Percentiles rank a stretch among this genome's conserved stretches.
Conservation (phyloP, 1,140 invertebrate species). For the Drosophila nigrodunni region DNA sequence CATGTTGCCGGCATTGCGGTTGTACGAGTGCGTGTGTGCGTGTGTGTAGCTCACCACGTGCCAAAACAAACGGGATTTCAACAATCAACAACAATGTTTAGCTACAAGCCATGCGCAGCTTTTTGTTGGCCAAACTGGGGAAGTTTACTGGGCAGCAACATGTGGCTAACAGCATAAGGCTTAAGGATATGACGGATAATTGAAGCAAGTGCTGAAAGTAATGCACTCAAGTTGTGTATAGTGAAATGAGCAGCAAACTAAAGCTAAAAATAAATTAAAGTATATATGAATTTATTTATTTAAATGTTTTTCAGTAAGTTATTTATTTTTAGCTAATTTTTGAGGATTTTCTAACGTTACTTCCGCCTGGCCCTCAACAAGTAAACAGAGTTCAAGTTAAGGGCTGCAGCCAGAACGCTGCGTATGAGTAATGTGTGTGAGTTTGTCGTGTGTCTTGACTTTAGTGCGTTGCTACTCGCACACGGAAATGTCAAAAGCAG, state of each 20-base stretch:
- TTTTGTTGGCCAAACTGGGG: conserved; percentile 20
- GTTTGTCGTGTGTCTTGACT: background rate
- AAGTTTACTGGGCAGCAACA: conserved; percentile 27
- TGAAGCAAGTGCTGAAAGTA: background rate
- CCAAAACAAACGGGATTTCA: conserved; percentile 56
- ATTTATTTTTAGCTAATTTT: background rate
- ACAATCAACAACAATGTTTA: conserved; percentile 62
- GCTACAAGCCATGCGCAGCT: conserved; percentile 55
- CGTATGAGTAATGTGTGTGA: conserved; percentile 20
- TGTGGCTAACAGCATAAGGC: background rate
- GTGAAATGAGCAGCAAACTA: too few species aligned
- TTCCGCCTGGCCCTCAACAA: conserved; percentile 40
- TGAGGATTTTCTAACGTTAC: background rate
- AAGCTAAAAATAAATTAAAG: background rate
- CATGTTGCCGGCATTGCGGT: conserved; percentile 55
- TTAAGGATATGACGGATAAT: background rate
- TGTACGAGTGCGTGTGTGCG: conserved; percentile 1
- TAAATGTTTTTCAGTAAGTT: background rate
- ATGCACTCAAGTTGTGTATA: background rate
- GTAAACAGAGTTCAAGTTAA: conserved; percentile 2
- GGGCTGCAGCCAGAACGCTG: conserved; percentile 8
- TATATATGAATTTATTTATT: background rate
- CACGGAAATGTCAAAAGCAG: conserved; percentile 43
- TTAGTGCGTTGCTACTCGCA: conserved; percentile 11
- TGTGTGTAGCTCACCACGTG: conserved; percentile 54